phyloP scores from a whole-genome alignment of 64 coral and sea anemone genomes.

The Stichodactyla mertensii region DNA sequence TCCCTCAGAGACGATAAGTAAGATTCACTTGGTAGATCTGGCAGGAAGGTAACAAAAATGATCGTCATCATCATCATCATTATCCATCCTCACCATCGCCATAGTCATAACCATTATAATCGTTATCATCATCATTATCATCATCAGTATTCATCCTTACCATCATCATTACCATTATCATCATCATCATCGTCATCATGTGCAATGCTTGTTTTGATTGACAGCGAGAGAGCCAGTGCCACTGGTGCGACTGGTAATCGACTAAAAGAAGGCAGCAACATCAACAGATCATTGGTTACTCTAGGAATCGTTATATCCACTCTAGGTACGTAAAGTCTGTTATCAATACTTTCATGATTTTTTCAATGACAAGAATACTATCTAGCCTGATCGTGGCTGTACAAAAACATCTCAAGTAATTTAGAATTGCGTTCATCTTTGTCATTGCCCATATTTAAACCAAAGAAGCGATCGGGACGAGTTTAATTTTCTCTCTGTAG shows the following conservation, averaged over 20 bases:
- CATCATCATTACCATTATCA: background rate
- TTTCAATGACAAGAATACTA: no score
- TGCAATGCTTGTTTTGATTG: background rate
- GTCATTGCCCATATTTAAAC: background rate
- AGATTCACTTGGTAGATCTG: slow-evolving; percentile 92
- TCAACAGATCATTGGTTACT: slow-evolving; percentile 94
- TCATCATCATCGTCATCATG: background rate
- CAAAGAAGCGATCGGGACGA: background rate
- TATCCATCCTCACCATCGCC: background rate
- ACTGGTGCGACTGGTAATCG: slow-evolving; percentile 84
- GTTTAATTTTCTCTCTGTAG: background rate
- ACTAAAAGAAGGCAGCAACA: slow-evolving; percentile 94
- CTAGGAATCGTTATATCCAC: slow-evolving; percentile 94
- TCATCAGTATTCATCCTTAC: background rate
- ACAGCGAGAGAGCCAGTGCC: slow-evolving; percentile 82
- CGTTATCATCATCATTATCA: background rate
- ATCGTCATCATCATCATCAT: background rate
- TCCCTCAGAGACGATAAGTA: slow-evolving; percentile 96
- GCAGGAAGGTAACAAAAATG: slow-evolving; percentile 74
- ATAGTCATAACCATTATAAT: background rate
- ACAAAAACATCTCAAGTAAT: no score
- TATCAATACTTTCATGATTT: background rate
- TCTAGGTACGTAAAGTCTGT: slow-evolving; percentile 60
- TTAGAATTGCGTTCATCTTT: background rate
- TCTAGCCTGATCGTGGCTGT: no score